Conservation (phyloP, 2,888 invertebrate genomes). For the Pseudococcus jackbeardsleyi region DNA sequence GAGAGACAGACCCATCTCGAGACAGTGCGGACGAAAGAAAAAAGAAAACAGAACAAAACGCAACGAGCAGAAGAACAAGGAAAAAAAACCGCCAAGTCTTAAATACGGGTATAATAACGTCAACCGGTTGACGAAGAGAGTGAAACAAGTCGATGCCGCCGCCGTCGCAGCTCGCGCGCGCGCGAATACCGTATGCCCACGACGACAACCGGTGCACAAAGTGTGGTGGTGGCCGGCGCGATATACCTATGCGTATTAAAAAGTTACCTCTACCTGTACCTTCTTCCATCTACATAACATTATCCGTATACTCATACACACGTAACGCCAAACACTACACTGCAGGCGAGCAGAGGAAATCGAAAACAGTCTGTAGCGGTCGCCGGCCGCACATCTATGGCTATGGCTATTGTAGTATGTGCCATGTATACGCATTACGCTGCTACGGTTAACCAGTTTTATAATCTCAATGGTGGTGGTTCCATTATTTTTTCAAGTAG, state of each 20-base stretch:
- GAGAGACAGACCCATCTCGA: background rate
- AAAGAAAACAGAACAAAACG: background rate
- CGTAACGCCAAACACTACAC: slow-evolving; percentile 57
- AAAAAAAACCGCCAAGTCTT: slow-evolving; percentile 40
- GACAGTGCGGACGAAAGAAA: background rate
- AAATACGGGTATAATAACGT: slow-evolving; percentile 45
- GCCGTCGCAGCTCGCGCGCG: background rate
- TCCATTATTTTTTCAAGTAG: background rate
- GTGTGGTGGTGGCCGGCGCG: background rate
- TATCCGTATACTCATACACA: background rate
- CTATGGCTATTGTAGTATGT: background rate
- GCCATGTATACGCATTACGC: background rate
- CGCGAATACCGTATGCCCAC: slow-evolving; percentile 56
- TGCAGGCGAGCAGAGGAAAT: background rate
- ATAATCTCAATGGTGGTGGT: background rate
- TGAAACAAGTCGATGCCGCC: background rate
- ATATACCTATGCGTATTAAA: background rate
- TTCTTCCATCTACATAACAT: background rate
- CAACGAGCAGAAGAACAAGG: background rate
- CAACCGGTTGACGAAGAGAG: slow-evolving; percentile 55
- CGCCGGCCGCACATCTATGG: background rate
- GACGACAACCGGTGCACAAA: slow-evolving; percentile 3
- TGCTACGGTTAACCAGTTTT: background rate
- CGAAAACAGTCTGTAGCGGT: slow-evolving; percentile 10
- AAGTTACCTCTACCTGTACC: background rate